Conservation (phyloP, 1,140 invertebrate genomes). For the Pseudomyrmex concolor region DNA sequence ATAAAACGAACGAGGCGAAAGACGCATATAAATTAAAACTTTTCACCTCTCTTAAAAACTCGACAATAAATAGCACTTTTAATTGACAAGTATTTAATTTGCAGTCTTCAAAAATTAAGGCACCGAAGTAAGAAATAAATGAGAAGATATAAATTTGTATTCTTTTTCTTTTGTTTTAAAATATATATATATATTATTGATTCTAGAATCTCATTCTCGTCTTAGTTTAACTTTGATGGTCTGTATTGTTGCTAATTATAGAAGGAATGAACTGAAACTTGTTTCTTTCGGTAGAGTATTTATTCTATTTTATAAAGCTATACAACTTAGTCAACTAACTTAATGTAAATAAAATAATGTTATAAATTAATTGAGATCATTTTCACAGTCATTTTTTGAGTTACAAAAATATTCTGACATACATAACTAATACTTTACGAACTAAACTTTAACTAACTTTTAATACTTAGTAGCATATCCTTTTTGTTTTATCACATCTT, state of each 20-base stretch:
- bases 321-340: no score
- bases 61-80: background rate
- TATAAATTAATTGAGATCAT: no score
- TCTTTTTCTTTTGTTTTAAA: background rate
- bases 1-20: no score
- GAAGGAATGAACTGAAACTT: no score
- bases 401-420: conserved; percentile 1
- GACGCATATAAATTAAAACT: no score
- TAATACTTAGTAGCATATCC: conserved; percentile 33
- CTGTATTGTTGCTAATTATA: no score
- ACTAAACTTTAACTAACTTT: no score
- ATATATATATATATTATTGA: background rate
- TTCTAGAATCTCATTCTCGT: background rate
- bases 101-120: background rate
- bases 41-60: background rate
- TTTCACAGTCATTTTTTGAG: background rate
- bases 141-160: background rate
- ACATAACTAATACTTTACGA: background rate
- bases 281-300: no score
- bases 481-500: no score
- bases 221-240: no score
- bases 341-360: no score
- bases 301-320: no score
- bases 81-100: background rate
- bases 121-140: background rate